phyloP scores from a whole-genome alignment of 2,888 invertebrate genomes.

The Gryllus longicercus region DNA sequence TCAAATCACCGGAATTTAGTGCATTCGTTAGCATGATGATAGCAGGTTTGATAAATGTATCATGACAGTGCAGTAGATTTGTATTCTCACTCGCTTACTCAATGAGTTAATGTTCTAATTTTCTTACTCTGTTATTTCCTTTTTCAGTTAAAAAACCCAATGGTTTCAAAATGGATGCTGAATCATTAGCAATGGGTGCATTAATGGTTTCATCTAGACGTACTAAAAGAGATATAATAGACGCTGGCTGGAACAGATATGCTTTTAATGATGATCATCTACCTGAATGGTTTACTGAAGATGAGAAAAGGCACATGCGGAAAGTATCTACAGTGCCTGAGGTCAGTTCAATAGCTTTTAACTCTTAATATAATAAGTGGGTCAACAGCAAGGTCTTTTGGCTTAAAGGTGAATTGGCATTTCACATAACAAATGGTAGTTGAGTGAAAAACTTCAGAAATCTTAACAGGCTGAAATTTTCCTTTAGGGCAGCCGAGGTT shows the following conservation, averaged over 20 bases:
- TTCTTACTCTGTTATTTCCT: background rate
- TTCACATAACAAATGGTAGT: no score
- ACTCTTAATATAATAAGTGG: background rate
- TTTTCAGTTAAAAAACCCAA: background rate
- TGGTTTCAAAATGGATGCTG: conserved; percentile 67
- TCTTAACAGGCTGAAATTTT: no score
- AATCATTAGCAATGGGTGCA: conserved; percentile 89
- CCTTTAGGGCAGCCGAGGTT: no score
- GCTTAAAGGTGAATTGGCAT: no score
- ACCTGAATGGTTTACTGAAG: conserved; percentile 94
- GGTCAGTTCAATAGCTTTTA: conserved; percentile 46
- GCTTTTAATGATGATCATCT: conserved; percentile 86
- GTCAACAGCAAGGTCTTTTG: background rate
- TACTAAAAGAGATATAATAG: conserved; percentile 81
- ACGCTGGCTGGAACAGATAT: conserved; percentile 90
- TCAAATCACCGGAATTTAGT: no score
- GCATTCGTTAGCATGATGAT: no score
- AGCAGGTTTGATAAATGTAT: no score
- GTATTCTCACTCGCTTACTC: background rate
- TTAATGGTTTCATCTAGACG: conserved; percentile 88
- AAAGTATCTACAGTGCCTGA: conserved; percentile 81
- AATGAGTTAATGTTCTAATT: background rate
- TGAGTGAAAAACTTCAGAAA: no score
- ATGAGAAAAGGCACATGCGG: conserved; percentile 87
- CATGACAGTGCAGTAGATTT: background rate